Conservation (phyloP, 53 echinoderm and acorn worm genomes). For the Hippasteria phrygiana region DNA sequence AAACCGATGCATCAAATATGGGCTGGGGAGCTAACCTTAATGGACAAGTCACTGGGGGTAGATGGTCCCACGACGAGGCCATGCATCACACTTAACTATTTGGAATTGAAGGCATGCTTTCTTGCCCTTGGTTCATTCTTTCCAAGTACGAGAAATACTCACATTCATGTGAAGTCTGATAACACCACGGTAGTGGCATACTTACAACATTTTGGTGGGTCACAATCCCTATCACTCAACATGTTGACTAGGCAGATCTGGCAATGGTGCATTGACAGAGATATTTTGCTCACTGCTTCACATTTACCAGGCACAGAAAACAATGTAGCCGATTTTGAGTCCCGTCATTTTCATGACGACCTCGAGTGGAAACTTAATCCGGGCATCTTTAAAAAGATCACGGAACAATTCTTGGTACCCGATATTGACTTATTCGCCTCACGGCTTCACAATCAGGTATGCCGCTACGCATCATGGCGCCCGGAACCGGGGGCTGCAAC, state of each 20-base stretch:
- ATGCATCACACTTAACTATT: slow-evolving; percentile 20
- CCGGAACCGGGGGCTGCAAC: slow-evolving; percentile 50
- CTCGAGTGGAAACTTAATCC: slow-evolving; percentile 49
- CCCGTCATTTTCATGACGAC: slow-evolving; percentile 38
- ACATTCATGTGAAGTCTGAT: no score
- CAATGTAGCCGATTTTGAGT: slow-evolving; percentile 25
- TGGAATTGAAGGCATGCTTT: slow-evolving; percentile 35
- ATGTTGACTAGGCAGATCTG: slow-evolving; percentile 37
- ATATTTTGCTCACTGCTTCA: slow-evolving; percentile 50
- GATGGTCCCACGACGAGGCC: no score
- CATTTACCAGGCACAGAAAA: slow-evolving; percentile 56
- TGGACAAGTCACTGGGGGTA: no score
- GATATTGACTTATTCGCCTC: slow-evolving; percentile 70
- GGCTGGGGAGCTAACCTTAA: no score
- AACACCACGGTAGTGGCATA: no score
- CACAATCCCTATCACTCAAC: slow-evolving; percentile 20
- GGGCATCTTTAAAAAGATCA: slow-evolving; percentile 21
- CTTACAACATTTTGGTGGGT: slow-evolving; percentile 38
- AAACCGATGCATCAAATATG: no score
- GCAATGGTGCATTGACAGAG: slow-evolving; percentile 46
- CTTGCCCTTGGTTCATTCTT: slow-evolving; percentile 31
- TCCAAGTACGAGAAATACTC: neutral
- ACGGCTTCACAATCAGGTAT: slow-evolving; percentile 51
- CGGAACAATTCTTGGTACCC: neutral
- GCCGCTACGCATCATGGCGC: slow-evolving; percentile 49